Evolutionary conservation across 2,888 invertebrate species (phyloP), one percentile per base, ranked within the genome.

Genomic region (Liopterus haemorrhoidalis): DNA sequence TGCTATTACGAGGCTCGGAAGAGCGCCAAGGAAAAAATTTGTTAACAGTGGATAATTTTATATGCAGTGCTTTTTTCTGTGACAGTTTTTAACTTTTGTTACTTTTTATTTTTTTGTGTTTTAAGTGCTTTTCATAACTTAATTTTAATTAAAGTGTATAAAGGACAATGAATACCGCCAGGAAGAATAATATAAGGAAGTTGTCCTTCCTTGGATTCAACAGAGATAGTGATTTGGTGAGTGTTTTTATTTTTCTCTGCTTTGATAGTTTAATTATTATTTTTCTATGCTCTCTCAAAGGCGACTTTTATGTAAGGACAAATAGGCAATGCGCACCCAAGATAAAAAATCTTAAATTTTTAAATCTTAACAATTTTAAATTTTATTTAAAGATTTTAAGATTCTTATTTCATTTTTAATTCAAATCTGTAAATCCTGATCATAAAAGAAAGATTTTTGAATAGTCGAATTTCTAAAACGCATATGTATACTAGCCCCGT

Each of bases 121-220:
- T 33, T 33, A 18, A 32, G 21, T 30, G 21, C 32, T 27, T 41
- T 41, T 31, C 32, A 15, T 41, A 41, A 22, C 31, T 20, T 32
- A 31, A 21, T 28, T 32, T 25, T 14, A 38, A 3, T 22, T 27
- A 31, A 31, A 14, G 31, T 30, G 16, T 18, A 15, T 31, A 15
- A 22, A 31, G 22, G 20, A 24, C 11, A 28, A 32, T 32, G 8
- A 30, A 14, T 21, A 40, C 30, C 11, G 18, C 15, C 11, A 41
- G 24, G 20, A 57, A 59, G 54, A 63, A 59, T 59, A 78, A 76
- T 61, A 75, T 76, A 60, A 76, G 81, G 66, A 85, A 85, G 64
- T 71, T 85, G 43, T 82, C 82, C 38, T 85, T 85, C 66, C 73
- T 85, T 51, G 82, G 85, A 57, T 83, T 84, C 61, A 74, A 75